Base-by-base conservation (phyloP, 2,113 vertebrate genomes). In the Bagarius yarrelli region DNA sequence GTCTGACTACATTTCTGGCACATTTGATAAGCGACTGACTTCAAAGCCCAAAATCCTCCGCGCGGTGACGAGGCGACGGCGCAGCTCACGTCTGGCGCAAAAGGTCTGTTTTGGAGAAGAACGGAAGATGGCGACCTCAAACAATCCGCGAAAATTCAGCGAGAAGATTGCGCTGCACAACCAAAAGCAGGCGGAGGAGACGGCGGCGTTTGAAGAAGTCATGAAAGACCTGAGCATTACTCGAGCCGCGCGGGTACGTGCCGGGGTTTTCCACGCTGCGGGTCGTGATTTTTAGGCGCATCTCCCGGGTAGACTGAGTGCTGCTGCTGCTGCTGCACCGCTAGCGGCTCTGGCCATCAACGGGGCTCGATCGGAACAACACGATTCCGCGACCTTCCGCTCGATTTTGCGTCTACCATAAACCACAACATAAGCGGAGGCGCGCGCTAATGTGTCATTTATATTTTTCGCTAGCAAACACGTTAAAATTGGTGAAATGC, bases 121-220 rank as follows among this genome's bases (percentile, higher is more conserved):
- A 92, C 90, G 93, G 93, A 97, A 97, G 93, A 97, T 97, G 95
- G 96, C 96, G 95, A 95, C 96, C 91, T 97, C 96, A 90, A 98
- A 95, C 93, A 98, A 97, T 96, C 96, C 96, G 88, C 96, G 96
- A 90, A 98, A 98, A 97, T 98, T 98, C 91, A 98, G 96, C 94
- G 96, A 98, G 92, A 98, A 98, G 93, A 98, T 98, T 89, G 96
- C 96, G 82, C 90, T 98, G 91, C 96, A 98, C 88, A 97, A 96
- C 87, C 96, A 98, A 89, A 97, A 97, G 88, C 96, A 98, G 92
- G 96, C 96, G 77, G 96, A 97, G 91, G 96, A 97, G 92, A 97
- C 96, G 0, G 96, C 96, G 32, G 95, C 96, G 75, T 97, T 97
- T 85, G 96, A 98, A 90, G 96, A 98, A 90, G 96, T 98, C 88